These are phyloP conservation scores for Spisula solida DNA, from an alignment of 2,888 invertebrate genomes.

Conservation along the genomic window DNA sequence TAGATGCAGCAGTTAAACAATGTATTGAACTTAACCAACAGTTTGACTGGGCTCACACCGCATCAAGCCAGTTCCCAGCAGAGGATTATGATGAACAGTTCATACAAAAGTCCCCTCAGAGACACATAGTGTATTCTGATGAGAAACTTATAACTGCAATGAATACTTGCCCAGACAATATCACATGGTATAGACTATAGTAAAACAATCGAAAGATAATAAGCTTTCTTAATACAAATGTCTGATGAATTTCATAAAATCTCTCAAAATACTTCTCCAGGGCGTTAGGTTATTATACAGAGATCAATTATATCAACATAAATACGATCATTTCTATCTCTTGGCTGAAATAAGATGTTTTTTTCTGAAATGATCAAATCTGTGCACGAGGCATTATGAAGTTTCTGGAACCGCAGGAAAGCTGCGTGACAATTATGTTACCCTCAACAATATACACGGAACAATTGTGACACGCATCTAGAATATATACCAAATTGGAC, in stretches of 20 bases:
- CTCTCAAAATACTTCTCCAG: not conserved
- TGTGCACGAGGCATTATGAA: no score
- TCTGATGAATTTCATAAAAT: constrained; percentile 24
- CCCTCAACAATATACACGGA: no score
- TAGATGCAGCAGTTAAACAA: no score
- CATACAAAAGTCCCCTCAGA: not conserved
- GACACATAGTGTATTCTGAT: not conserved
- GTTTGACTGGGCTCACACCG: no score
- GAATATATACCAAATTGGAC: no score
- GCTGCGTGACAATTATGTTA: no score
- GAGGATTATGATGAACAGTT: no score
- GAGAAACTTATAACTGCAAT: not conserved
- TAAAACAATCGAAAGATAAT: constrained; percentile 14
- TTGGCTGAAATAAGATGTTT: not conserved
- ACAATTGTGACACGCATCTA: no score
- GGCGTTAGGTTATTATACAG: not conserved
- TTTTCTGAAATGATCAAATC: not conserved
- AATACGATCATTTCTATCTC: not conserved
- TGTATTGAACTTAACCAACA: no score
- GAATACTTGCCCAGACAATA: not conserved
- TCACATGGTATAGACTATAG: not conserved
- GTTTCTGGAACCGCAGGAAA: no score
- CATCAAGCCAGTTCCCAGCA: no score
- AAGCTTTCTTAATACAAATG: not conserved
- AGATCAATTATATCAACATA: not conserved